Base-by-base conservation (phyloP, 2,888 invertebrate genomes). In the Macrosiphum euphorbiae region DNA sequence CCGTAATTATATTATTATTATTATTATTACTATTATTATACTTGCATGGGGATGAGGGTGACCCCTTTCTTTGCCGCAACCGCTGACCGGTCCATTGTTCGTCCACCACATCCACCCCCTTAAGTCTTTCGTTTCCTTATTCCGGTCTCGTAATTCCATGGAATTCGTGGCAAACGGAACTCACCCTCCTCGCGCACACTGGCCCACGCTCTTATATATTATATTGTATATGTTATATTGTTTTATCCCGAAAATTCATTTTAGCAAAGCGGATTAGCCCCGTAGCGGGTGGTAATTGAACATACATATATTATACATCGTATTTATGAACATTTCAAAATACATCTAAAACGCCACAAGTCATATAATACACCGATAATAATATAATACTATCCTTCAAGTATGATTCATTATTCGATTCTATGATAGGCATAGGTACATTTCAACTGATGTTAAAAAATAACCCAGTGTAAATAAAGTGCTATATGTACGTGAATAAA, bases 41-140 rank as follows among this genome's bases (percentile, higher is more conserved):
- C 92, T 67, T 88, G 58, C 58, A 58, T 24, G 20, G 90, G 89
- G 85, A 90, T 20, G 61, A 41, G 35, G 58, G 35, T 35, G 50
- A 41, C 26, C 85, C 55, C 35, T 78, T 67, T 35, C 67, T 85
- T 67, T 50, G 78, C 78, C 41, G 1, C 67, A 47, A 67, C 90
- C 86, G 61, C 67, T 94, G 94, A 94, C 94, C 94, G 90, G 94
- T 94, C 90, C 94, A 94, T 94, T 94, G 94, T 90, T 90, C 92
- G 35, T 50, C 52, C 84, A 35, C 35, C 88, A 41, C 58, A n/a
- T 61, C 88, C 92, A 67, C 85, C 85, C 94, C 86, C 86, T 94
- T 90, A 94, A 90, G 94, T 94, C 94, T 90, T 94, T 90, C 94
- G 94, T 94, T 94, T 94, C 94, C 94, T 94, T 94, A 94, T 94